These are phyloP conservation scores for Onchidella celtica DNA, from an alignment of 2,888 invertebrate species.

Conservation along the genomic window DNA sequence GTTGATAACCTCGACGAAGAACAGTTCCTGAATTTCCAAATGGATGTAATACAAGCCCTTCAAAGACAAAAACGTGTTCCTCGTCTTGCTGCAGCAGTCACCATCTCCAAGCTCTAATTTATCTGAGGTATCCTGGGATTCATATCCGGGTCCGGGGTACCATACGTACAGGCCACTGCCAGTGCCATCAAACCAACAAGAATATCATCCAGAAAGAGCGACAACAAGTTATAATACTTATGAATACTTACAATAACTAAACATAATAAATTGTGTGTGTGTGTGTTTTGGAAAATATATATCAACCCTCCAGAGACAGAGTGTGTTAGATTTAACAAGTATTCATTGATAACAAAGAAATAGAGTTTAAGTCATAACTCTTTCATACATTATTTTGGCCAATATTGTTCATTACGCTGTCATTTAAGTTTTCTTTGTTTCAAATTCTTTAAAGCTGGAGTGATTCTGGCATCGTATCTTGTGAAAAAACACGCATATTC, in stretches of 20 bases:
- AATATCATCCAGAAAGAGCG: background rate
- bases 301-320: background rate
- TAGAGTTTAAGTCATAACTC: too few relatives aligned
- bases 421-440: too few relatives aligned
- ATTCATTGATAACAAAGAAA: too few relatives aligned
- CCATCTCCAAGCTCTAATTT: background rate
- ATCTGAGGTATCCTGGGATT: background rate
- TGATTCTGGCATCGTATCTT: too few relatives aligned
- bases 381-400: too few relatives aligned
- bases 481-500: too few relatives aligned
- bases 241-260: background rate
- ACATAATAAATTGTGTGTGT: background rate
- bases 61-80: slow-evolving; percentile 7
- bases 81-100: slow-evolving; percentile 5
- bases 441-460: too few relatives aligned
- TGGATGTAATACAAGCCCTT: background rate
- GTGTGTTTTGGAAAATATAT: background rate
- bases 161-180: background rate
- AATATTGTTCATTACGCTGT: too few relatives aligned
- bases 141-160: too few relatives aligned
- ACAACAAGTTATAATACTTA: background rate
- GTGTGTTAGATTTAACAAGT: background rate
- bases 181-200: background rate
- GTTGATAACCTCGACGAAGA: slow-evolving; percentile 28
- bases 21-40: slow-evolving; percentile 39